phyloP scores from a whole-genome alignment of 2,797 vertebrate species.

The Poecilia gillii region DNA sequence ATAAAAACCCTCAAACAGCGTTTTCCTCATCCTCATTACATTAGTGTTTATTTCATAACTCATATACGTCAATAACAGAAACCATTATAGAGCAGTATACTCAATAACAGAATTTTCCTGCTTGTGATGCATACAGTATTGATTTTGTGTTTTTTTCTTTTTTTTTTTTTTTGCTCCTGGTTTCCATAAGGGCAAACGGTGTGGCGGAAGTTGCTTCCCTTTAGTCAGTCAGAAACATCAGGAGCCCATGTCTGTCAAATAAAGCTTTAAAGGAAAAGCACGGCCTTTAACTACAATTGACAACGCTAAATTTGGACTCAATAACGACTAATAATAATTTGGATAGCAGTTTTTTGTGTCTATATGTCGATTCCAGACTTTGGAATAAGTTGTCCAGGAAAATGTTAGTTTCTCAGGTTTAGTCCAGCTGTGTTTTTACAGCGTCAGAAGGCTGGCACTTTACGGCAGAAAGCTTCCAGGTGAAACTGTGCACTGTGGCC shows the following conservation, averaged over 20 bases:
- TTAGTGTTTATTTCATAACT: slow-evolving; percentile 84
- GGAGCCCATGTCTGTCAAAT: slow-evolving; percentile 37
- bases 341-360: background rate
- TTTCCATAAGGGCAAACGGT: slow-evolving; percentile 83
- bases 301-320: background rate
- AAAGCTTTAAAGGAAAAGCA: background rate
- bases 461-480: slow-evolving; percentile 52
- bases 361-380: slow-evolving; percentile 6
- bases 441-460: slow-evolving; percentile 45
- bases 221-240: slow-evolving; percentile 64
- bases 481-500: slow-evolving; percentile 60
- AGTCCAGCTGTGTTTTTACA: slow-evolving; percentile 40
- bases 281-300: background rate
- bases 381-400: slow-evolving; percentile 28
- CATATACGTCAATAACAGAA: slow-evolving; percentile 82
- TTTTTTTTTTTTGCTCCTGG: slow-evolving; percentile 71
- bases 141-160: slow-evolving; percentile 76
- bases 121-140: slow-evolving; percentile 83
- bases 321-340: background rate
- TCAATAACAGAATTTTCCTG: slow-evolving; percentile 82
- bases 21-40: slow-evolving; percentile 81
- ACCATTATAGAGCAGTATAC: slow-evolving; percentile 81
- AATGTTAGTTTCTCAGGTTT: slow-evolving; percentile 50
- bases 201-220: slow-evolving; percentile 75
- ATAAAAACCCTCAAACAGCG: slow-evolving; percentile 78